Base-by-base conservation (phyloP, 2,113 vertebrate genomes). In the Serilophus lunatus region DNA sequence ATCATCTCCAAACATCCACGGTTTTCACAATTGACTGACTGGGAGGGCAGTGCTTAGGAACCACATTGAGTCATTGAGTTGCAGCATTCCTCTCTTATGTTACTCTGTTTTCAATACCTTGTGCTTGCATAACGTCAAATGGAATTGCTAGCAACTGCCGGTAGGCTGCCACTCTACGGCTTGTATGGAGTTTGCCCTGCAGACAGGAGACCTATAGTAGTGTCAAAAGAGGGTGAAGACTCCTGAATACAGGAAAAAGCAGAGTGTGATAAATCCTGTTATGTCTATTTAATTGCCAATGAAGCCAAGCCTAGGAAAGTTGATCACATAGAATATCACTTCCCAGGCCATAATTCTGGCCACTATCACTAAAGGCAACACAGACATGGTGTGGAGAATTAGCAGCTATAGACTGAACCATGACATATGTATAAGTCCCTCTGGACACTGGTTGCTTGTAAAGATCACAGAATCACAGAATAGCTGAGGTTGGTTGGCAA, bases 1-100 rank as follows among this genome's bases (percentile, higher is more conserved):
- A 85, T 25, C 0, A 1, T 19, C 10, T 79, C 59, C 49, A 7
- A 63, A 66, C 10, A 2, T 10, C 17, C 16, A 22, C 14, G 3
- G 15, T 45, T 71, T 54, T 76, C 26, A 36, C 47, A 63, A 13
- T 12, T 42, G 18, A 6, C 15, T 42, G 2, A 64, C 59, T 40
- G 25, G 45, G 33, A 81, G 33, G 14, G 23, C 16, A 82, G 24
- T 60, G 26, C 18, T 45, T 69, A 45, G 26, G n/a, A 94, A 14
- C 23, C 33, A 4, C n/a, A n/a, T n/a, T n/a, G n/a, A n/a, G n/a
- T n/a, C 7, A 29, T 20, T n/a, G 47, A 36, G 42, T 18, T 29
- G 22, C 12, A 45, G 12, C 18, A 20, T 29, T 70, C 13, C 12
- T 86, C 9, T 16, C 6, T 12, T 6, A 3, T 13, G 25, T 49